These are phyloP conservation scores for Drosophila leontia DNA, from an alignment of 1,140 invertebrate species.

Conservation along the genomic window DNA sequence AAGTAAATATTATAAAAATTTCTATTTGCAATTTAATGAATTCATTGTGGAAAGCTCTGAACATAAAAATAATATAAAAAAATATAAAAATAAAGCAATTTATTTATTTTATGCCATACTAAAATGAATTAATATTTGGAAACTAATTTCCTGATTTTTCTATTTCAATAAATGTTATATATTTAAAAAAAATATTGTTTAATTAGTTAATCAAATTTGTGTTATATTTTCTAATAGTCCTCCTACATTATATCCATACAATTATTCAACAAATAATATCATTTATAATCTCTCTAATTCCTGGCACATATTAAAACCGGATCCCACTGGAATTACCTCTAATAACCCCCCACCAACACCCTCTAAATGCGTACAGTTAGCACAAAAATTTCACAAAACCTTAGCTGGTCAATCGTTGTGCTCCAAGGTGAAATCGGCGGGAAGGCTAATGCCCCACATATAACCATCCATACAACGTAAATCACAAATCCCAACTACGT, in stretches of 20 bases:
- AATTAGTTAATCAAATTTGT: background rate
- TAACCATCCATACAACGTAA: background rate
- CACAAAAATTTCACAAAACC: conserved; percentile 20
- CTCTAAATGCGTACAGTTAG: conserved; percentile 46
- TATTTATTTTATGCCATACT: too few relatives aligned
- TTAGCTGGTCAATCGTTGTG: conserved; percentile 8
- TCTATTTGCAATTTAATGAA: background rate
- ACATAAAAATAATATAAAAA: too few relatives aligned
- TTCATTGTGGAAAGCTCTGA: background rate
- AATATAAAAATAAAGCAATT: too few relatives aligned
- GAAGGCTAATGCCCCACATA: conserved; percentile 50
- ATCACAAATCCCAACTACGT: background rate
- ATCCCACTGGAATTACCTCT: background rate
- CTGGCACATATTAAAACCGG: background rate
- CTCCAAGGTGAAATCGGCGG: conserved; percentile 51
- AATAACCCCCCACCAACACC: background rate
- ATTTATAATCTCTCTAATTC: conserved; percentile 5
- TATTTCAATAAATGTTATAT: too few relatives aligned
- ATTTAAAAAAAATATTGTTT: too few relatives aligned
- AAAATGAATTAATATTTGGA: too few relatives aligned
- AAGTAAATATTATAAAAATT: background rate
- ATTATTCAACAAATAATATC: background rate
- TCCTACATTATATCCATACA: conserved; percentile 1
- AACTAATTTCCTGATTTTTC: too few relatives aligned
- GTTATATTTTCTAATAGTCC: background rate